Evolutionary conservation across 2,888 invertebrate species (phyloP).

Genomic region (Blastobasis adustella): DNA sequence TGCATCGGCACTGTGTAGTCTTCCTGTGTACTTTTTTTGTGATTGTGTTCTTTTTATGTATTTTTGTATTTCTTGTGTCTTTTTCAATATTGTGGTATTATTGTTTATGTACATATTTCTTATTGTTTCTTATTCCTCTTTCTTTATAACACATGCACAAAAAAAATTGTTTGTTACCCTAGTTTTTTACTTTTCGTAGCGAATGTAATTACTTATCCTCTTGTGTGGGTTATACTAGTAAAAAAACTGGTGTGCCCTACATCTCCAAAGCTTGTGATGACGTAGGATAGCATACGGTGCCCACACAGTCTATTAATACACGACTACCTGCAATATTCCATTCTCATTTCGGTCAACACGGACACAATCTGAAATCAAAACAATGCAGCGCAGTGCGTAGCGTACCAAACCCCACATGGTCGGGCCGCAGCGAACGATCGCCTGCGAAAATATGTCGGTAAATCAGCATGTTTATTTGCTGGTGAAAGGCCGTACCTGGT

Average conservation of each 20-base stretch:
- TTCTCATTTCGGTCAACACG: not conserved
- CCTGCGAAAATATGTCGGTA: slow-evolving; percentile 29
- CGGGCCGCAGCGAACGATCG: not conserved
- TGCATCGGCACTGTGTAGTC: not conserved
- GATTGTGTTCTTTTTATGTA: not conserved
- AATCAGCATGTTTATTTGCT: slow-evolving; percentile 42
- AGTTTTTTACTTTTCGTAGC: no score
- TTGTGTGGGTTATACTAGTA: no score
- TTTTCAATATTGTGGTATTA: no score
- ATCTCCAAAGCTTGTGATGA: no score
- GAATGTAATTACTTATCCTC: no score
- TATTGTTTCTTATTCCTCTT: no score
- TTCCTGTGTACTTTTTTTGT: not conserved
- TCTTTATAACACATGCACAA: no score
- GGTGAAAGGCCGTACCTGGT: slow-evolving; percentile 30
- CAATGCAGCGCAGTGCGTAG: not conserved
- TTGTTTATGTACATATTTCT: no score
- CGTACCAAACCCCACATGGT: not conserved
- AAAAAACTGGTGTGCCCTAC: no score
- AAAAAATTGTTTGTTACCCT: no score
- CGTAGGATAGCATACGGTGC: no score
- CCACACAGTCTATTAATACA: no score
- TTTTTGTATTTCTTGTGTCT: not conserved
- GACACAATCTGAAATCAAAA: not conserved
- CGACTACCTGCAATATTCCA: not conserved